Conservation (phyloP, 2,888 invertebrate species). For the Lacanobia wlatinum region DNA sequence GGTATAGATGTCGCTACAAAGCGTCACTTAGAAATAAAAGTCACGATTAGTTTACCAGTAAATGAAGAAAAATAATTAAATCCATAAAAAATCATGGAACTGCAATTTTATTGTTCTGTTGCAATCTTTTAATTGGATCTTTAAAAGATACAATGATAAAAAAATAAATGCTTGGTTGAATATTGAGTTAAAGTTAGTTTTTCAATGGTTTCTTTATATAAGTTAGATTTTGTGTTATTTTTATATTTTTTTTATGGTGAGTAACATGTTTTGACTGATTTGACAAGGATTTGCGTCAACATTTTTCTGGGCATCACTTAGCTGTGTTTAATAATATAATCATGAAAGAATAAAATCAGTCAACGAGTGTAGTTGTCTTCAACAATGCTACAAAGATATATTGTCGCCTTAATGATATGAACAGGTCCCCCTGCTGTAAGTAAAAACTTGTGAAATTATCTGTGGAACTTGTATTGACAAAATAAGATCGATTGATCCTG, state of each 20-base stretch:
- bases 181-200: conserved; percentile 1
- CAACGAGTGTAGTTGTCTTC: background rate
- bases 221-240: conserved; percentile 33
- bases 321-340: background rate
- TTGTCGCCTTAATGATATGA: background rate
- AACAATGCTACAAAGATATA: background rate
- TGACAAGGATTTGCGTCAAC: background rate
- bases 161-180: background rate
- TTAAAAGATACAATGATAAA: conserved; percentile 13
- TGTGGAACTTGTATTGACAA: background rate
- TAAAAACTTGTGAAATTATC: background rate
- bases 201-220: conserved; percentile 29
- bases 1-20: background rate
- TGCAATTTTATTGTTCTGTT: conserved; percentile 31
- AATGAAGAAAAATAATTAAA: conserved; percentile 33
- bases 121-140: conserved; percentile 30
- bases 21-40: background rate
- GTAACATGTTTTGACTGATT: conserved; percentile 9
- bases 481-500: too few species aligned
- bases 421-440: background rate
- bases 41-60: conserved; percentile 13
- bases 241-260: conserved; percentile 50
- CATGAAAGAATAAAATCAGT: background rate
- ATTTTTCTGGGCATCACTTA: background rate
- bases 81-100: conserved; percentile 26